Conservation (phyloP, 2,797 vertebrate species). For the Lepus townsendii region DNA sequence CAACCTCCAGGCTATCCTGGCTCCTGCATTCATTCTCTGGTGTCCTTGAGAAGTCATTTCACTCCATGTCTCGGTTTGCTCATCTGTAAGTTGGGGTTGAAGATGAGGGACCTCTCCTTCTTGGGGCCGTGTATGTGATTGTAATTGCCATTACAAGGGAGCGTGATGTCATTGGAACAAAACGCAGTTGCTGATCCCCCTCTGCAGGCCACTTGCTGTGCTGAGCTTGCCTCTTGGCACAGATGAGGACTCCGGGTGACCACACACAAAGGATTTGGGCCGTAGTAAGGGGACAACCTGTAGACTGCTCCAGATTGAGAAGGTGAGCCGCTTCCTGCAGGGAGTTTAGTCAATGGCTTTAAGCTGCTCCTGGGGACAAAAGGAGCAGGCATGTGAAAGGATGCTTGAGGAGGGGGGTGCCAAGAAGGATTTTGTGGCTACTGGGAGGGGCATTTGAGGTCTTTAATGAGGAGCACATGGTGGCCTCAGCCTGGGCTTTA, state of each 20-base stretch:
- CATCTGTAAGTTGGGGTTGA: slow-evolving; percentile 13
- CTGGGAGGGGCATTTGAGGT: background rate
- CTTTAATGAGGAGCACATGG: background rate
- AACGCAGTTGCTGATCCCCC: background rate
- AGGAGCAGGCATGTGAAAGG: background rate
- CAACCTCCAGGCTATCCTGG: background rate
- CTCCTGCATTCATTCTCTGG: background rate
- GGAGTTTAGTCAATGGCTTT: background rate
- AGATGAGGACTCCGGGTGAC: background rate
- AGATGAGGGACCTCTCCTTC: background rate
- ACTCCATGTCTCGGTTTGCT: background rate
- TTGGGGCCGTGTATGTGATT: background rate
- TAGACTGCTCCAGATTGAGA: too few relatives aligned
- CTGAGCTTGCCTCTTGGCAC: background rate
- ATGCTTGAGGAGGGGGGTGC: background rate
- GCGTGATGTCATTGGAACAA: background rate
- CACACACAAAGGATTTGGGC: background rate
- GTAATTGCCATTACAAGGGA: background rate
- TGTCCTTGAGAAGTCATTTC: background rate
- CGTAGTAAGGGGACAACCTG: background rate
- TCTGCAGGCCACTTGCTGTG: background rate
- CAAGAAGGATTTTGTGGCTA: background rate
- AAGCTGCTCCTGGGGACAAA: background rate
- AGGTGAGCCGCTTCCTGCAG: background rate
- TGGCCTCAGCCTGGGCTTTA: background rate